These are phyloP conservation scores for Urocynchramus pylzowi DNA, from an alignment of 2,113 vertebrate genomes.

Conservation along the genomic window DNA sequence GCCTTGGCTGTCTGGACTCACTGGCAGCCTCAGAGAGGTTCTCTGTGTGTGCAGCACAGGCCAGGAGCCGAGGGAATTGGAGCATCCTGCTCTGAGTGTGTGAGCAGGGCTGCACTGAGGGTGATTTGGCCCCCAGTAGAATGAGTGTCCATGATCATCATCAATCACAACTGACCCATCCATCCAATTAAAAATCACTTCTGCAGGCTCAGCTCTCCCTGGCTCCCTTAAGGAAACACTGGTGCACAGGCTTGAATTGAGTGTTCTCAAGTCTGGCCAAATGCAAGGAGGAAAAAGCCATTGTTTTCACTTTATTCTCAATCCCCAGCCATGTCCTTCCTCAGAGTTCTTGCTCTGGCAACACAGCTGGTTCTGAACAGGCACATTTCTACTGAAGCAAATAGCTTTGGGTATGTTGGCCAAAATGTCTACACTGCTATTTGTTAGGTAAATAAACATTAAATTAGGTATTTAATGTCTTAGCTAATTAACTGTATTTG, in stretches of 20 bases:
- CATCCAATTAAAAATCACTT: background rate
- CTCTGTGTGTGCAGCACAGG: background rate
- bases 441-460: background rate
- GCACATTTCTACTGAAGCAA: background rate
- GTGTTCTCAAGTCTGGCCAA: background rate
- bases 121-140: background rate
- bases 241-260: background rate
- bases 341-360: background rate
- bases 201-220: background rate
- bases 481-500: background rate
- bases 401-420: background rate
- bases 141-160: background rate
- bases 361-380: background rate
- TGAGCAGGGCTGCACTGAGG: background rate
- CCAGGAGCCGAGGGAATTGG: background rate
- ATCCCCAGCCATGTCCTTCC: background rate
- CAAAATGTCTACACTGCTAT: background rate
- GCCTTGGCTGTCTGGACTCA: background rate
- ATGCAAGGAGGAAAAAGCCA: background rate
- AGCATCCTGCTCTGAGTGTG: background rate
- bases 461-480: background rate
- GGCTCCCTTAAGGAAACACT: background rate
- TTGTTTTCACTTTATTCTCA: background rate
- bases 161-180: background rate
- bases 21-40: background rate